phyloP scores from a whole-genome alignment of 1,140 invertebrate genomes.

The Bradysia coprophila region DNA sequence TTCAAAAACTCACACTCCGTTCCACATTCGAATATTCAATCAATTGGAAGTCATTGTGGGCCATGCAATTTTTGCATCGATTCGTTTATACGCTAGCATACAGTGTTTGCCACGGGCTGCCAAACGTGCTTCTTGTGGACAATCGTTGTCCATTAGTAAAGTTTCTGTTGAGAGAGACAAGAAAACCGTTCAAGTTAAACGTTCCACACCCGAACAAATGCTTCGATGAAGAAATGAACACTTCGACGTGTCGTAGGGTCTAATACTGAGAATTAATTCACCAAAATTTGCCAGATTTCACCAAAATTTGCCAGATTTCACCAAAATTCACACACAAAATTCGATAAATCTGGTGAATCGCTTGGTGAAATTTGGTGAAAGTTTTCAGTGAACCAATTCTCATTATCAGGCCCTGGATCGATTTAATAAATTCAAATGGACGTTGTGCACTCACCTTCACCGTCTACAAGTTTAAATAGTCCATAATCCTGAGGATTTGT shows the following conservation, averaged over 20 bases:
- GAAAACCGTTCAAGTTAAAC: slow-evolving; percentile 2
- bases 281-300: no score
- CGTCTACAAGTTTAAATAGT: slow-evolving; percentile 76
- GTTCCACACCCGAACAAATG: slow-evolving; percentile 1
- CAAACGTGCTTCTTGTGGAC: slow-evolving; percentile 69
- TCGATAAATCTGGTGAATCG: no score
- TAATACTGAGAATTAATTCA: background rate
- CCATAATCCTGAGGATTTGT: slow-evolving; percentile 94
- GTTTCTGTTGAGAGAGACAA: slow-evolving; percentile 52
- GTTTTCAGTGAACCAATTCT: no score
- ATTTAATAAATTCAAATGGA: no score
- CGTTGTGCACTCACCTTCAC: slow-evolving; percentile 70
- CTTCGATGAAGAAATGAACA: no score
- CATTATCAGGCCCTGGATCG: no score
- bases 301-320: no score
- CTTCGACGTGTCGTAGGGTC: background rate
- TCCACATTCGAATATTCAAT: no score
- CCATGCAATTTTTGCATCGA: slow-evolving; percentile 94
- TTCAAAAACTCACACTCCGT: no score
- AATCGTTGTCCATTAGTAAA: slow-evolving; percentile 67
- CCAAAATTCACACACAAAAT: no score
- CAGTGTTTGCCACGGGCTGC: slow-evolving; percentile 55
- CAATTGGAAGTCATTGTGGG: slow-evolving; percentile 43
- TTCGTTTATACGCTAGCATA: slow-evolving; percentile 84
- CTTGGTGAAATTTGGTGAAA: no score